Base-by-base conservation (phyloP, 2,797 vertebrate species). In the Natrix natrix region DNA sequence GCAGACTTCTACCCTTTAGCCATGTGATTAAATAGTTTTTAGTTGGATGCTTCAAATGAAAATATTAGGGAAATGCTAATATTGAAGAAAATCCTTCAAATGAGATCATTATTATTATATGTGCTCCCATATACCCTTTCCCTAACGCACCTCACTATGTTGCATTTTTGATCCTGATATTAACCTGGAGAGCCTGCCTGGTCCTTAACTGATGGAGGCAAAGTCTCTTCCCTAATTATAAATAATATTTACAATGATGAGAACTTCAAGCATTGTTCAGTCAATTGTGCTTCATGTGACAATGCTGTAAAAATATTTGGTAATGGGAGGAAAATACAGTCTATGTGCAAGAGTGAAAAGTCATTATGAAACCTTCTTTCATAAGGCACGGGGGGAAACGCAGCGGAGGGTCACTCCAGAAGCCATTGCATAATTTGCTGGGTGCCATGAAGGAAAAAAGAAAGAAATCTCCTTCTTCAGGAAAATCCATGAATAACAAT, bases 181-280 rank as follows among this genome's bases (percentile, higher is more conserved):
- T 90, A 93, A 90, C 78, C 37, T n/a, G 61, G 78, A 87, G 83
- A 90, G 54, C 66, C 59, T 90, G 92, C 59, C 37, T 93, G 56
- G 83, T 90, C 89, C 59, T 90, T 93, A 87, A 90, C 87, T 93
- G 89, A 90, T 87, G 78, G 89, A 90, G 61, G 37, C 52, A 87
- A 61, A 87, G 54, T 56, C 60, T 86, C 52, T 87, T 69, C 89
- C 57, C 89, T 90, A 90, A 93, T 93, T 90, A 93, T 90, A 93
- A 90, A 59, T 90, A 93, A 93, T 90, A 86, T 26, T 86, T 14
- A 54, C 26, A 90, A 90, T 90, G 89, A 90, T 93, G 92, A 90
- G 83, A 52, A 93, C 92, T 93, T 87, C 6, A 0, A n/a, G 54
- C 83, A 93, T 93, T 87, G 89, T 69, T 93, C 89, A 59, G 69